Percentiles rank a stretch among this genome's conserved stretches.
phyloP scores from a whole-genome alignment of 2,797 vertebrate genomes.

The Microchirus variegatus region DNA sequence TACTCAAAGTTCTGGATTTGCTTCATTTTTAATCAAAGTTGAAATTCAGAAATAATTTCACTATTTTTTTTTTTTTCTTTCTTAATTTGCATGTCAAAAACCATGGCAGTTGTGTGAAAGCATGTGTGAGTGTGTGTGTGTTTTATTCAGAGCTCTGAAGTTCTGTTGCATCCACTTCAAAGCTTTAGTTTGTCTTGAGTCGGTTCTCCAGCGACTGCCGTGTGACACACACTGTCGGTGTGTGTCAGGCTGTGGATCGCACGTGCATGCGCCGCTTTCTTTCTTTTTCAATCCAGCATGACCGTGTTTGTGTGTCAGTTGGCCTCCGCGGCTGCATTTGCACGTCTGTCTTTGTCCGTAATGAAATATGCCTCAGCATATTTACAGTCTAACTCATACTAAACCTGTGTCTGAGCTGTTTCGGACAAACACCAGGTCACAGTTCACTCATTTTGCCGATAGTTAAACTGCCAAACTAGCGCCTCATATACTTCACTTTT shows the following conservation, averaged over 20 bases:
- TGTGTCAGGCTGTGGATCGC: background rate
- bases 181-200: conserved; percentile 18
- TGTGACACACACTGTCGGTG: conserved; percentile 1
- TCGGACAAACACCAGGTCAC: conserved; percentile 22
- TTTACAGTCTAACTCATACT: background rate
- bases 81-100: conserved; percentile 6
- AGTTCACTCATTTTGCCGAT: conserved; percentile 46
- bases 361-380: background rate
- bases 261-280: background rate
- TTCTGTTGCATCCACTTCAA: conserved; percentile 16
- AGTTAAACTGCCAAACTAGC: conserved; percentile 29
- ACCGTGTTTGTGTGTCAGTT: background rate
- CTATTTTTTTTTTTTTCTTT: too few species aligned
- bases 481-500: conserved; percentile 9
- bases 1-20: background rate
- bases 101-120: conserved; percentile 18
- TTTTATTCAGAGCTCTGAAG: background rate
- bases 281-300: background rate
- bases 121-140: background rate
- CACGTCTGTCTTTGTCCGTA: background rate
- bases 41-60: conserved; percentile 7
- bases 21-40: conserved; percentile 9
- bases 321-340: background rate
- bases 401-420: conserved; percentile 5
- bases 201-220: conserved; percentile 30